Percentiles rank a stretch among this genome's conserved stretches.
Conservation (phyloP, 1,140 invertebrate species). For the Homarus americanus region DNA sequence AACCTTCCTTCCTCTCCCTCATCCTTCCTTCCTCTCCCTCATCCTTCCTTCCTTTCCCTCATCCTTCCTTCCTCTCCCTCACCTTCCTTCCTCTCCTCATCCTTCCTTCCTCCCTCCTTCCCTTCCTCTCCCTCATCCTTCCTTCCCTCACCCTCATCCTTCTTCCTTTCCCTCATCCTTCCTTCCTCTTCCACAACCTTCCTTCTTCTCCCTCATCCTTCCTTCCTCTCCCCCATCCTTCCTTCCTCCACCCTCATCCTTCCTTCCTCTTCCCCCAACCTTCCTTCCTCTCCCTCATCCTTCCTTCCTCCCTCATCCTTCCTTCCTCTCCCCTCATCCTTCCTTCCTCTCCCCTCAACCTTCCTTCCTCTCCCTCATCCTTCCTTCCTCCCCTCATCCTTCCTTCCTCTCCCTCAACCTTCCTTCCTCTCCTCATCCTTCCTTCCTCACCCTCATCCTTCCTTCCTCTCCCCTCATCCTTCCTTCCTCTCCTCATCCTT, state of each 20-base stretch:
- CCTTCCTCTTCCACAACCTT: no score
- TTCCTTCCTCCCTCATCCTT: background rate
- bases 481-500: background rate
- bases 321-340: background rate
- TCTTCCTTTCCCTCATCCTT: no score
- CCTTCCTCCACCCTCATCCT: background rate
- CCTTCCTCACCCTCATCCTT: background rate
- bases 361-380: background rate
- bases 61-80: background rate
- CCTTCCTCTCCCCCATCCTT: background rate
- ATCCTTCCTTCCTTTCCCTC: background rate
- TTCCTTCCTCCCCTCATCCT: background rate
- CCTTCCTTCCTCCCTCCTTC: no score
- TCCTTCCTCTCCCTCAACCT: background rate
- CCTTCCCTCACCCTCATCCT: no score
- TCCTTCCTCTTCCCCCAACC: no score
- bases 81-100: no score
- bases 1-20: background rate
- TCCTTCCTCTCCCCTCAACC: background rate
- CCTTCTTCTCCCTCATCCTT: no score
- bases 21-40: no score
- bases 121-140: no score
- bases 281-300: background rate
- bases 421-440: background rate
- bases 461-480: background rate